phyloP scores from a whole-genome alignment of 2,113 vertebrate species.

The Camelus dromedarius region DNA sequence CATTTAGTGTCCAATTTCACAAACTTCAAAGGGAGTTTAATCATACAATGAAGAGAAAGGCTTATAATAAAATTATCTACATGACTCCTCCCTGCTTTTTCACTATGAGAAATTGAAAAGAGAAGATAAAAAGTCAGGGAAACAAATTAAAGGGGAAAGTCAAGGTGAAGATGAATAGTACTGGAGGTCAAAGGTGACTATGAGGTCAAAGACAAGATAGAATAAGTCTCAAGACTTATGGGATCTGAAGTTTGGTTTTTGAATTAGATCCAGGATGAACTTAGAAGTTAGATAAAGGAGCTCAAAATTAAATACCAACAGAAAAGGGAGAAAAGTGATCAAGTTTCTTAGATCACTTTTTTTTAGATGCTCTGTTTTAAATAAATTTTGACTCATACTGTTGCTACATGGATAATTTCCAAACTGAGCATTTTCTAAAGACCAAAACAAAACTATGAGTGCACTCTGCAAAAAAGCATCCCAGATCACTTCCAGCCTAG shows the following conservation, averaged over 20 bases:
- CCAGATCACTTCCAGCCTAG: neutral
- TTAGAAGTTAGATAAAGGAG: slow-evolving; percentile 29
- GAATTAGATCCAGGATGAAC: slow-evolving; percentile 50
- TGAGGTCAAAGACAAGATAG: slow-evolving; percentile 28
- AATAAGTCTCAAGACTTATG: neutral
- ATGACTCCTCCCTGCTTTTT: slow-evolving; percentile 1
- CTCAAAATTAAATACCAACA: slow-evolving; percentile 32
- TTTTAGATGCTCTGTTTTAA: slow-evolving; percentile 1
- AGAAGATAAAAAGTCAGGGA: neutral
- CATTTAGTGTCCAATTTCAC: slow-evolving; percentile 66
- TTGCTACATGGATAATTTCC: slow-evolving; percentile 14
- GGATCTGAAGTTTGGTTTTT: slow-evolving; percentile 32
- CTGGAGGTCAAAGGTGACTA: neutral
- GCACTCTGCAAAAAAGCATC: neutral
- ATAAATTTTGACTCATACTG: slow-evolving; percentile 14
- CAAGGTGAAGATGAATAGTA: neutral
- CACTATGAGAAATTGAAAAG: neutral
- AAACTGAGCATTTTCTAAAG: slow-evolving; percentile 50
- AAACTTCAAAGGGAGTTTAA: slow-evolving; percentile 64
- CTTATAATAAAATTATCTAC: slow-evolving; percentile 31
- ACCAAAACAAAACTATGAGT: slow-evolving; percentile 36
- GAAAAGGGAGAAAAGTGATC: neutral
- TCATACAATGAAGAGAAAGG: slow-evolving; percentile 61
- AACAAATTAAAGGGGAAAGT: slow-evolving; percentile 49
- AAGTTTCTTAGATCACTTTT: neutral